Base-by-base conservation (phyloP, 2,888 invertebrate species). In the Tenthredo scrophulariae region DNA sequence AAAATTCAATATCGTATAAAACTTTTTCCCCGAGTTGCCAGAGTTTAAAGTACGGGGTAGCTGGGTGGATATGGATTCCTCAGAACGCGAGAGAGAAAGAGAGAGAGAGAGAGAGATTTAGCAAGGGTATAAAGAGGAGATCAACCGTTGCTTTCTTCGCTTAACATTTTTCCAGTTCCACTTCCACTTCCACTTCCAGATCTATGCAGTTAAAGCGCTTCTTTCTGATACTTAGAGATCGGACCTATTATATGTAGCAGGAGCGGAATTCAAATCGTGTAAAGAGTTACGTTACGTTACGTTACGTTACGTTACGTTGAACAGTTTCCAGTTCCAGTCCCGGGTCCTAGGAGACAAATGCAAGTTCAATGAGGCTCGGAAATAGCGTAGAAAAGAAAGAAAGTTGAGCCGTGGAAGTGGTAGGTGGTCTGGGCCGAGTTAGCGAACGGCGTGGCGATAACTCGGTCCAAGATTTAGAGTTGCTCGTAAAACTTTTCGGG, bases 1-100 rank as follows among this genome's bases (percentile, higher is more conserved):
- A 89, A 87, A 89, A 90, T 90, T 90, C 90, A 89, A 91, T 90
- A 91, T 89, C 88, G 84, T 58, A 82, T 84, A 86, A 84, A 83
- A 83, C 29, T 83, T 83, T 83, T 70, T 67, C 26, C 40, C 37
- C 37, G 22, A 43, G 43, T 67, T 46, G 40, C 18, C 33, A 9
- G 50, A 54, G 46, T 62, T 50, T 62, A 62, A 58, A 77, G 77
- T 54, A 54, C 26, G 2, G 54, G 54, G 33, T 46, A 75, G 50
- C 6, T 50, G 50, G 77, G 6, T 18, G 18, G 29, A 15, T 33
- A 67, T 15, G 67, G 67, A 67, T 29, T 62, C 26, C 54, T n/a
- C 15, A 33, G 40, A 40, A 37, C n/a, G 40, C 22, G 9, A 10
- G 72, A 18, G 18, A 72, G 37, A 18, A 10, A 33, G n/a, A n/a